Percentiles rank a stretch among this genome's conserved stretches.
phyloP scores from a whole-genome alignment of 2,888 invertebrate species.

The Adelognathus sp. region DNA sequence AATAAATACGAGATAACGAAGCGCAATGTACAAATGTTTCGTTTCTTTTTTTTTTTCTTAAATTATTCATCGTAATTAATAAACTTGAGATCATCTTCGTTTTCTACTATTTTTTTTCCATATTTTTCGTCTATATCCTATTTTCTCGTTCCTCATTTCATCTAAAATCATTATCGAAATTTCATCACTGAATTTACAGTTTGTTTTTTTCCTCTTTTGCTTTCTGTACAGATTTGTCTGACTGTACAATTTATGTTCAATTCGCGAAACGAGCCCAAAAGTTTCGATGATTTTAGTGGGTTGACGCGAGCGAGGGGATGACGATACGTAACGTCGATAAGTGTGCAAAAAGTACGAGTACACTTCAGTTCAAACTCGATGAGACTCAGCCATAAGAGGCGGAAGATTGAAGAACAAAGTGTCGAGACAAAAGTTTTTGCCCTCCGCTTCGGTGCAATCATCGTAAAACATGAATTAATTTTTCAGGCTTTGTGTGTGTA shows the following conservation, averaged over 20 bases:
- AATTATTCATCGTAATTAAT: conserved; percentile 71
- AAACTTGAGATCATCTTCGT: conserved; percentile 79
- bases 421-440: not conserved
- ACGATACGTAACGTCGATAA: conserved; percentile 19
- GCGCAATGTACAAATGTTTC: conserved; percentile 77
- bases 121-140: conserved; percentile 30
- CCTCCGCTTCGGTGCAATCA: conserved; percentile 5
- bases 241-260: not conserved
- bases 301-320: conserved; percentile 13
- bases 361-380: not conserved
- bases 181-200: conserved; percentile 45
- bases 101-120: conserved; percentile 51
- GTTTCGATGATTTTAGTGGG: conserved; percentile 3
- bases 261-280: conserved; percentile 5
- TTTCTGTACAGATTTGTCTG: not conserved
- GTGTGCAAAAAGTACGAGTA: conserved; percentile 20
- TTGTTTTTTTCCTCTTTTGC: too few relatives aligned
- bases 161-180: conserved; percentile 21
- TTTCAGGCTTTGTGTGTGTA: not conserved
- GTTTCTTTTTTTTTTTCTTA: conserved; percentile 57
- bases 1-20: conserved; percentile 79
- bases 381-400: not conserved
- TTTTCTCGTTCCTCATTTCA: conserved; percentile 4
- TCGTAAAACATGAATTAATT: not conserved
- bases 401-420: not conserved